phyloP scores from a whole-genome alignment of 2,888 invertebrate species.

The Harpalus rufipes region DNA sequence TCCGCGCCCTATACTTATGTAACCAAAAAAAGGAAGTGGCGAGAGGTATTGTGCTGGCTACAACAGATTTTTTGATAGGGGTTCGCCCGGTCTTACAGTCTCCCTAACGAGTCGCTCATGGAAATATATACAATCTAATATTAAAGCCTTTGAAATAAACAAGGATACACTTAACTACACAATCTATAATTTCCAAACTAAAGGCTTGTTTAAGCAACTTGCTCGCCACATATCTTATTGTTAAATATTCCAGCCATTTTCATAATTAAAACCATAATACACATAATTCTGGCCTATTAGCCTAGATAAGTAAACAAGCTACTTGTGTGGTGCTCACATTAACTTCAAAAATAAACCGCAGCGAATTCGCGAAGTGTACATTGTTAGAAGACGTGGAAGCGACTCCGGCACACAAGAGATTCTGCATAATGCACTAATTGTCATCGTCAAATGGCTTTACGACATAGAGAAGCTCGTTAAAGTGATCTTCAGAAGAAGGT shows the following conservation, averaged over 20 bases:
- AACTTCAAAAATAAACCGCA: constrained; percentile 20
- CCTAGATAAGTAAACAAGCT: constrained; percentile 29
- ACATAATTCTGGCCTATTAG: constrained; percentile 13
- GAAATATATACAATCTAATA: too few relatives aligned
- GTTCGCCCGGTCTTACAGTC: too few relatives aligned
- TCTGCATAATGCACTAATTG: constrained; percentile 27
- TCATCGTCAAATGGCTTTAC: constrained; percentile 28
- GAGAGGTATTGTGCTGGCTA: too few relatives aligned
- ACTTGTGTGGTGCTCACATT: not conserved
- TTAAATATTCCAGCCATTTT: not conserved
- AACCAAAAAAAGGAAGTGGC: too few relatives aligned
- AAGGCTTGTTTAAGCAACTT: too few relatives aligned
- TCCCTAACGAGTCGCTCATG: too few relatives aligned
- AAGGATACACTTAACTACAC: too few relatives aligned
- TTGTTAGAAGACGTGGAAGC: constrained; percentile 12
- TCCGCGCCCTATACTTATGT: too few relatives aligned
- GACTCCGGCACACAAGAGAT: not conserved
- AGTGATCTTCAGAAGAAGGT: not conserved
- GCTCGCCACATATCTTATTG: too few relatives aligned
- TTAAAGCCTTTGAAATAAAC: too few relatives aligned
- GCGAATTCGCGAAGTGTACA: not conserved
- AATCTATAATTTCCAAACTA: too few relatives aligned
- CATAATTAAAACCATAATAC: constrained; percentile 33
- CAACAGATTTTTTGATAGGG: too few relatives aligned
- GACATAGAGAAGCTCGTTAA: not conserved